Evolutionary conservation across 2,797 vertebrate genomes (phyloP).

Genomic region (Epinephelus coioides): DNA sequence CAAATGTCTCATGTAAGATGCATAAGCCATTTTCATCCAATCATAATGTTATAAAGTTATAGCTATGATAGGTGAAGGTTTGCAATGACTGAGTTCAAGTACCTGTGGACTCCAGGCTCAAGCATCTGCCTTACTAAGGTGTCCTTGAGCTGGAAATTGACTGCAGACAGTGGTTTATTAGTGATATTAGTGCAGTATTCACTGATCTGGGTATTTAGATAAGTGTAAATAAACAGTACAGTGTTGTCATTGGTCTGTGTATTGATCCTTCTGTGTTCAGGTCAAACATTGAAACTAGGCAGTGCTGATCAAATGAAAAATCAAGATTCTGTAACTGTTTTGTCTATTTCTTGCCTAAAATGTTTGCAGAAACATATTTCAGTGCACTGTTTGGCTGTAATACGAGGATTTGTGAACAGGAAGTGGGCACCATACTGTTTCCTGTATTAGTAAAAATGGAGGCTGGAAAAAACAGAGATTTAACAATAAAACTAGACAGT

Average conservation of each 20-base stretch:
- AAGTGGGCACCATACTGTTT: too few relatives aligned
- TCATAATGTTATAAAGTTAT: background rate
- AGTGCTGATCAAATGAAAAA: too few relatives aligned
- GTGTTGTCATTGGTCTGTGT: background rate
- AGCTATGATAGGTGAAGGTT: background rate
- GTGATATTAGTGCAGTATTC: constrained; percentile 15
- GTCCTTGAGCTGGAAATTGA: background rate
- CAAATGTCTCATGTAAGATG: background rate
- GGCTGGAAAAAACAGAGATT: too few relatives aligned
- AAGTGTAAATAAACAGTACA: background rate
- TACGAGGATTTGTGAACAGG: too few relatives aligned
- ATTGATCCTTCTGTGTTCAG: background rate
- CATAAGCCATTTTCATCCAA: background rate
- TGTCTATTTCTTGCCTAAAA: too few relatives aligned
- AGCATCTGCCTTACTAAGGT: background rate
- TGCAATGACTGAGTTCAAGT: background rate
- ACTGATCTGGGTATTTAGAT: background rate
- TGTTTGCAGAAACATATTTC: too few relatives aligned
- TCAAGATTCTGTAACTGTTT: too few relatives aligned
- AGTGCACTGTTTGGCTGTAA: too few relatives aligned
- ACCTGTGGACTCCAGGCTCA: background rate
- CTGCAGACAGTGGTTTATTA: background rate
- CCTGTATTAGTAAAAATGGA: too few relatives aligned
- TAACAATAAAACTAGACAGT: too few relatives aligned
- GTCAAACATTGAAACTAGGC: too few relatives aligned